Evolutionary conservation across 2,797 vertebrate species (phyloP).

Genomic region (Aulostomus chinensis): DNA sequence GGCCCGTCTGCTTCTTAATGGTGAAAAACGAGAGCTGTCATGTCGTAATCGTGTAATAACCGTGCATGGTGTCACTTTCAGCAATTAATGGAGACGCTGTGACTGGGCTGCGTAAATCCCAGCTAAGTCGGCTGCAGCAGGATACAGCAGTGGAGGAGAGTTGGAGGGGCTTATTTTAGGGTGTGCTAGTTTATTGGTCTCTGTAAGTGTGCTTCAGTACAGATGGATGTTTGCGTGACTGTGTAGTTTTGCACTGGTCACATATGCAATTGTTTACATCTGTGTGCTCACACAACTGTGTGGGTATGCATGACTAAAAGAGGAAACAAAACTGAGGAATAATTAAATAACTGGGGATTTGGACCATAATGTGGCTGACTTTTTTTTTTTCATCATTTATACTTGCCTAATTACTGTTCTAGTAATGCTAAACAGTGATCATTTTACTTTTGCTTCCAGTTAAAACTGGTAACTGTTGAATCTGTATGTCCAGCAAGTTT

Average conservation of each 20-base stretch:
- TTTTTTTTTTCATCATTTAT: slow-evolving; percentile 13
- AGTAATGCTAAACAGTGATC: no score
- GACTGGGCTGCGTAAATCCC: slow-evolving; percentile 75
- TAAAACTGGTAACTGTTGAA: no score
- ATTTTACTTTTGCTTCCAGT: no score
- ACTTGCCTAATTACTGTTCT: no score
- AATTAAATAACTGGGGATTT: not conserved
- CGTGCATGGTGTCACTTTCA: slow-evolving; percentile 75
- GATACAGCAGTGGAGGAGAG: slow-evolving; percentile 33
- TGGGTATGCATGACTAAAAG: slow-evolving; percentile 2
- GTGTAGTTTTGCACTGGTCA: not conserved
- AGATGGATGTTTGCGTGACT: slow-evolving; percentile 18
- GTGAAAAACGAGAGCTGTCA: slow-evolving; percentile 81
- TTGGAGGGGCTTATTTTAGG: slow-evolving; percentile 32
- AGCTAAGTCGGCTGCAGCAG: slow-evolving; percentile 61
- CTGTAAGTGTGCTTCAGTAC: slow-evolving; percentile 2
- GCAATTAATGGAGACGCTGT: slow-evolving; percentile 79
- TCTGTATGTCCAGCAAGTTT: no score
- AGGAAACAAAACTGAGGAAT: slow-evolving; percentile 8
- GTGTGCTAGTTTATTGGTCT: slow-evolving; percentile 41
- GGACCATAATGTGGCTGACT: not conserved
- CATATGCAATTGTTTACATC: not conserved
- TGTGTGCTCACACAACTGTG: slow-evolving; percentile 2
- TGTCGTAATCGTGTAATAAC: slow-evolving; percentile 81
- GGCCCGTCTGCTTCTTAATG: slow-evolving; percentile 64